Conservation (phyloP, 2,797 vertebrate genomes). For the Benthosema pterotum region DNA sequence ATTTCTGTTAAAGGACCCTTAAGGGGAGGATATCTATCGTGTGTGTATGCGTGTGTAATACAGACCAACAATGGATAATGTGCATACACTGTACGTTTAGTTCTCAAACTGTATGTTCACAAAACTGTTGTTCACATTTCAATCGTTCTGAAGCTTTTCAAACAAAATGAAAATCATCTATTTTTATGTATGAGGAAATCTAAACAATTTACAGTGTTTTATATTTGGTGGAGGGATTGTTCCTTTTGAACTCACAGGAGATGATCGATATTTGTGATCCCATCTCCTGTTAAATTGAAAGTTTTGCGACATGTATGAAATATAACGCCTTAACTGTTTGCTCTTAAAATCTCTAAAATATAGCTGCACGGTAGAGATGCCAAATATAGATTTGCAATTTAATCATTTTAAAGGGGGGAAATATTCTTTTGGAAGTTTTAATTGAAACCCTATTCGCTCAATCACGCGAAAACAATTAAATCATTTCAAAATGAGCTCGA, state of each 20-base stretch:
- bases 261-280: slow-evolving; percentile 20
- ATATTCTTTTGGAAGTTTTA: slow-evolving; percentile 15
- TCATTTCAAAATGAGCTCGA: slow-evolving; percentile 57
- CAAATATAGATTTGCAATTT: slow-evolving; percentile 16
- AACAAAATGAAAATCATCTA: slow-evolving; percentile 17
- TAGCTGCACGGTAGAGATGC: slow-evolving; percentile 19
- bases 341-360: slow-evolving; percentile 31
- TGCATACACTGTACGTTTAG: slow-evolving; percentile 24
- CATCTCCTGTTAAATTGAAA: slow-evolving; percentile 38
- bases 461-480: slow-evolving; percentile 33
- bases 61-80: no score
- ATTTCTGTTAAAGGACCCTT: slow-evolving; percentile 33
- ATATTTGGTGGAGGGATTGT: slow-evolving; percentile 52
- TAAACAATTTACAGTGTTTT: slow-evolving; percentile 36
- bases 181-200: slow-evolving; percentile 33
- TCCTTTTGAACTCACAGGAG: slow-evolving; percentile 30
- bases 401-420: slow-evolving; percentile 17
- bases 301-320: slow-evolving; percentile 43
- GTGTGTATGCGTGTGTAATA: not conserved
- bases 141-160: slow-evolving; percentile 32
- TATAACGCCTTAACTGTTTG: slow-evolving; percentile 65
- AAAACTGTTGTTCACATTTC: slow-evolving; percentile 33
- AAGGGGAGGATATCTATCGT: slow-evolving; percentile 24
- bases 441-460: slow-evolving; percentile 15
- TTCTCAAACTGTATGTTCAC: slow-evolving; percentile 37